A percentile compares a stretch with the other conserved stretches of the same genome.
phyloP scores from a whole-genome alignment of 1,140 invertebrate genomes.

The Papilio polytes region DNA sequence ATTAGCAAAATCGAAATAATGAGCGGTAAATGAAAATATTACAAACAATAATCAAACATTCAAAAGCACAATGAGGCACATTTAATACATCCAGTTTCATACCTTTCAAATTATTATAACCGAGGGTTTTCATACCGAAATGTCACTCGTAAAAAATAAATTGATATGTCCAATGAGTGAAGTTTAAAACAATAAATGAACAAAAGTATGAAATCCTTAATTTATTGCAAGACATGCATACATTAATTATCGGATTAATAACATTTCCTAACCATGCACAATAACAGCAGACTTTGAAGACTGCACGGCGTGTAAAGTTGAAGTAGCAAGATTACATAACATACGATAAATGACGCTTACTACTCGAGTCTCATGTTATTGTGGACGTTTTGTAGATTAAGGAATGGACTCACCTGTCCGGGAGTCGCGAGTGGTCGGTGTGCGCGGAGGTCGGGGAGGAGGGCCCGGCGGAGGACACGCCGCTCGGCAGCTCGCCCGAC shows the following conservation, averaged over 20 bases:
- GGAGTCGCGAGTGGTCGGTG: conserved; percentile 64
- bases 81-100: too few species aligned
- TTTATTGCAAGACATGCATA: conserved; percentile 2
- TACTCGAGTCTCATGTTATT: neutral
- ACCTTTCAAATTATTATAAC: too few species aligned
- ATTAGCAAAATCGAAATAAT: neutral
- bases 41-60: neutral
- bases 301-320: neutral
- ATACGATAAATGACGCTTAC: neutral
- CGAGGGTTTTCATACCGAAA: too few species aligned
- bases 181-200: neutral
- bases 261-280: neutral
- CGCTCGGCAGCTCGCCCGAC: conserved; percentile 77
- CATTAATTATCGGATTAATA: neutral
- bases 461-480: conserved; percentile 76
- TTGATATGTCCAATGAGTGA: neutral
- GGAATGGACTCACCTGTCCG: conserved; percentile 49
- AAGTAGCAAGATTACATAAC: neutral
- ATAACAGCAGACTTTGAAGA: neutral
- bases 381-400: neutral
- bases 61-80: neutral
- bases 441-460: conserved; percentile 80
- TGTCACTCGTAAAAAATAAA: too few species aligned
- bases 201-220: neutral
- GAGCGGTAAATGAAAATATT: conserved; percentile 9